Evolutionary conservation across 1,140 invertebrate species (phyloP).

Genomic region (Potamilus streckersoni): DNA sequence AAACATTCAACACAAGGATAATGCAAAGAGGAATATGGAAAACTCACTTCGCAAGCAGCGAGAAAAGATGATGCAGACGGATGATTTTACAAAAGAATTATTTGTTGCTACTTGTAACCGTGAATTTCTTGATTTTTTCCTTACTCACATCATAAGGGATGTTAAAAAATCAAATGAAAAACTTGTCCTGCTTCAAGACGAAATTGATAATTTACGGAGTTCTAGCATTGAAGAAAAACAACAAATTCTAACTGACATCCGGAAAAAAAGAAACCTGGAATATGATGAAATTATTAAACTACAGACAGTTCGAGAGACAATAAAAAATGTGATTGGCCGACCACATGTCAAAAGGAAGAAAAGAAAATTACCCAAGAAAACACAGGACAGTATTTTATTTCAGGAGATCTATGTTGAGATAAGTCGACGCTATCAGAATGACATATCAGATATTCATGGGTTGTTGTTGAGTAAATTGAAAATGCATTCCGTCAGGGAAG

Average conservation of each 20-base stretch:
- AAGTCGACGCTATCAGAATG: slow-evolving; percentile 9
- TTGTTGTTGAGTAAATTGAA: slow-evolving; percentile 24
- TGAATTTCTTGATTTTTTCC: slow-evolving; percentile 13
- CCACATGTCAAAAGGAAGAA: slow-evolving; percentile 23
- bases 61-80: slow-evolving; percentile 13
- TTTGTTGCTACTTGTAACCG: slow-evolving; percentile 12
- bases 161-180: slow-evolving; percentile 17
- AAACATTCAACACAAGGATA: slow-evolving; percentile 21
- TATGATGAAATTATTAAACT: slow-evolving; percentile 1
- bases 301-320: slow-evolving; percentile 23
- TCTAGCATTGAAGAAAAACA: slow-evolving; percentile 6
- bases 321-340: slow-evolving; percentile 26
- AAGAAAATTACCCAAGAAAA: slow-evolving; percentile 12
- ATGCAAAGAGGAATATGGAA: slow-evolving; percentile 25
- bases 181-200: slow-evolving; percentile 1
- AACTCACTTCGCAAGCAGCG: slow-evolving; percentile 22
- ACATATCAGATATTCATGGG: slow-evolving; percentile 19
- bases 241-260: not conserved
- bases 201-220: slow-evolving; percentile 10
- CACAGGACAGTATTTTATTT: not conserved
- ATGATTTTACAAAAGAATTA: slow-evolving; percentile 18
- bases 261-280: slow-evolving; percentile 8
- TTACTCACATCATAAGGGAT: slow-evolving; percentile 25
- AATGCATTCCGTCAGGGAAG: slow-evolving; percentile 20
- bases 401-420: slow-evolving; percentile 27